Percentiles rank a stretch among this genome's conserved stretches.
Conservation (phyloP, 2,888 invertebrate species). For the Lasioglossum morio region DNA sequence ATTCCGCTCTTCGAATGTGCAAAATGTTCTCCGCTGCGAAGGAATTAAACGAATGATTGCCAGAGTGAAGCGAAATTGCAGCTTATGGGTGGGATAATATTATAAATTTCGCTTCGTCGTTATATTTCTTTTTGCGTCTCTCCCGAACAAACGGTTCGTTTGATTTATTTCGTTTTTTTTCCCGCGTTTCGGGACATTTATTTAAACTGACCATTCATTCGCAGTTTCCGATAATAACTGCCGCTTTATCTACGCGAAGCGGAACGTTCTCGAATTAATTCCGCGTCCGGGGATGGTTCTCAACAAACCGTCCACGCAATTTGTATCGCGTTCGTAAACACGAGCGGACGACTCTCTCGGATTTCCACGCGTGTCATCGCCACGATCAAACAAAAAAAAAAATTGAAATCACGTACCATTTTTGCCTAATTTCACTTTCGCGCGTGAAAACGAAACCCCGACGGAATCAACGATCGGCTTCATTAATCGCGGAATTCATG, state of each 20-base stretch:
- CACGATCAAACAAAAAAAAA: neutral
- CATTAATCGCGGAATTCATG: constrained; percentile 26
- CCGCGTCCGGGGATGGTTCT: neutral
- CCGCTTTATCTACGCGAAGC: neutral
- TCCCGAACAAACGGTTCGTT: neutral
- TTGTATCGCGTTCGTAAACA: neutral
- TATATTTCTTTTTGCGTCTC: neutral
- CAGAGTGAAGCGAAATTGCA: neutral
- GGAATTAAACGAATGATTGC: neutral
- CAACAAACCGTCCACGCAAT: neutral
- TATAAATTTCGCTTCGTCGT: neutral
- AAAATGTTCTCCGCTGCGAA: neutral
- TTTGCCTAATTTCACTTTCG: neutral
- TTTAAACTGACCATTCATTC: neutral
- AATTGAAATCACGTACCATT: neutral
- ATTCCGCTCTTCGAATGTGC: neutral
- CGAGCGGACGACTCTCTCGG: neutral
- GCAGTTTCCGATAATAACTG: neutral
- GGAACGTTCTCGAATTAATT: neutral
- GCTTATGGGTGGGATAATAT: neutral
- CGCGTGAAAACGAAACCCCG: neutral
- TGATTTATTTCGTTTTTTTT: neutral
- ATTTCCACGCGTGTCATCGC: neutral
- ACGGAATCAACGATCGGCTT: neutral
- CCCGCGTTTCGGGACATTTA: neutral